These are phyloP conservation scores for Antedon mediterranea DNA, from an alignment of 53 echinoderm and acorn worm species.

Conservation along the genomic window DNA sequence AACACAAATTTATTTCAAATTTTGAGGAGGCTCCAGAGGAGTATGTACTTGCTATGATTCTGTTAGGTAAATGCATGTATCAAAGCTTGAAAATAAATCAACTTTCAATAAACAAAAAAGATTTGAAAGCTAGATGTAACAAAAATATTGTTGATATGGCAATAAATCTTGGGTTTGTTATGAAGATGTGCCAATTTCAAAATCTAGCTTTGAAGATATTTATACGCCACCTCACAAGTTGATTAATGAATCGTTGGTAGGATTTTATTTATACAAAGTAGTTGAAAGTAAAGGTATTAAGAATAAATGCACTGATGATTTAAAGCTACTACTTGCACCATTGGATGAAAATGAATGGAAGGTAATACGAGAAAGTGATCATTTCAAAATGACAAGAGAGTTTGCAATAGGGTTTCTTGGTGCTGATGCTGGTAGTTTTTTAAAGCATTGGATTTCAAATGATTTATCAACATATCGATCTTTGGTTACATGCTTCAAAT, in stretches of 20 bases:
- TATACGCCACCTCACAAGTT: background rate
- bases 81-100: background rate
- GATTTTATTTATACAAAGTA: background rate
- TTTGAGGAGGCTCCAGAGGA: background rate
- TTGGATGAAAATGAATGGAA: background rate
- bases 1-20: background rate
- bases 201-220: background rate
- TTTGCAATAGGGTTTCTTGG: background rate
- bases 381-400: background rate
- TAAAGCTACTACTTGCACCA: no score
- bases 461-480: background rate
- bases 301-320: no score
- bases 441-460: background rate
- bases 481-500: background rate
- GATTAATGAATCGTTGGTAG: background rate
- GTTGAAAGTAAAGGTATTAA: no score
- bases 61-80: background rate
- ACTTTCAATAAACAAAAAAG: background rate
- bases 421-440: background rate
- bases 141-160: background rate
- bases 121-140: background rate
- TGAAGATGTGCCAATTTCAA: background rate
- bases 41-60: background rate
- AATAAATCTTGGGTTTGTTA: background rate
- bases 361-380: background rate